Base-by-base conservation (phyloP, 2,797 vertebrate genomes). In the Macropodus opercularis region DNA sequence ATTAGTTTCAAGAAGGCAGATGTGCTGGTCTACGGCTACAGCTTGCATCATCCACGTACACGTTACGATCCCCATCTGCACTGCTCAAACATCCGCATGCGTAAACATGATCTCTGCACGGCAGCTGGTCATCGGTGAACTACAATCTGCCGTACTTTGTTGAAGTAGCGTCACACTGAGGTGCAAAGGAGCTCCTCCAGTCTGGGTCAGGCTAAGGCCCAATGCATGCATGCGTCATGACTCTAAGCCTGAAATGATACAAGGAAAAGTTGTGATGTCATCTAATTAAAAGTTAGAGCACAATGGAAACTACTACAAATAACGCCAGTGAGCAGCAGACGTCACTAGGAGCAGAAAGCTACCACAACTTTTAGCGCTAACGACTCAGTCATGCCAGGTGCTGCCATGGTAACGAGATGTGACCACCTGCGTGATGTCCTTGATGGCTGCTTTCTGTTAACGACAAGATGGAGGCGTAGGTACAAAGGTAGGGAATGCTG, bases 381-480 rank as follows among this genome's bases (percentile, higher is more conserved):
- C 56, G 60, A 61, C 49, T 53, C 54, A 50, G 36, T 48, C 58
- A 35, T 56, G 41, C 53, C 65, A 55, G 66, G 41, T 58, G 72
- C 69, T 72, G 14, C 65, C 65, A 72, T 70, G 46, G 74, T 32
- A 73, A 81, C 69, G 63, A 62, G 47, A 53, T 58, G 67, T 59
- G 63, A 59, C 44, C 65, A 81, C 72, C 64, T 69, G 74, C 44
- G 60, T 35, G 51, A 64, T 65, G 49, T 42, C 65, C 64, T 71
- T 73, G 47, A 66, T 48, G 53, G 56, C 53, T 41, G 75, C 46
- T 26, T 35, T 69, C 58, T 63, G 46, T 35, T 38, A 62, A 68
- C 43, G 26, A 41, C 5, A 12, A 14, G 46, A 27, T 4, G 19
- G 38, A 51, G 24, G 12, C 27, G 26, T 34, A 41, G 19, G 38